These are phyloP conservation scores for Phrynocephalus versicolor DNA, from an alignment of 2,113 vertebrate species.

Conservation along the genomic window DNA sequence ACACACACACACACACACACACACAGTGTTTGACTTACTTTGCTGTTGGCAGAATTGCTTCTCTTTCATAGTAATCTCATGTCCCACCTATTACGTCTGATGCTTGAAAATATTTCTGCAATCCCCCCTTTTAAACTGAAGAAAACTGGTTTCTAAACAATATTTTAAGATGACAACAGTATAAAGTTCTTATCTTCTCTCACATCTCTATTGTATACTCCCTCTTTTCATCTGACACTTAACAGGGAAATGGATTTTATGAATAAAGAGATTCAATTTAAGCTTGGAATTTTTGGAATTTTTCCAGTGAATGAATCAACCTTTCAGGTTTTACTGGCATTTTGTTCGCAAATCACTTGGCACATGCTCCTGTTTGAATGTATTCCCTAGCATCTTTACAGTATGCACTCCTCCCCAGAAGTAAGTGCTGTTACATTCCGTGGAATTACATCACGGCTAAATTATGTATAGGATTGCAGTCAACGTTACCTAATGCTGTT, in stretches of 20 bases:
- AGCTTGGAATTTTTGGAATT: conserved; percentile 72
- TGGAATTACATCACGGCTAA: too few relatives aligned
- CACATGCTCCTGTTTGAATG: conserved; percentile 66
- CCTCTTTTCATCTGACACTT: conserved; percentile 67
- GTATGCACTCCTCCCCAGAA: too few relatives aligned
- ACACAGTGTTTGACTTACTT: background rate
- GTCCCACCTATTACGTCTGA: background rate
- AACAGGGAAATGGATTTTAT: conserved; percentile 76
- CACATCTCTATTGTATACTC: conserved; percentile 67
- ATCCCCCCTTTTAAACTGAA: background rate
- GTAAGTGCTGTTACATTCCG: too few relatives aligned
- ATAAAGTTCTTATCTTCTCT: conserved; percentile 57
- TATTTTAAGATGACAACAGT: conserved; percentile 56
- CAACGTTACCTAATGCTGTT: conserved; percentile 61
- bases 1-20: too few relatives aligned
- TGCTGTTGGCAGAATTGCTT: background rate
- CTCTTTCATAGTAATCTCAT: background rate
- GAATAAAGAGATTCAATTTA: conserved; percentile 80
- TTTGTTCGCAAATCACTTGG: conserved; percentile 75
- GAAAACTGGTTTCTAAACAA: conserved; percentile 66
- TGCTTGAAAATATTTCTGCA: background rate
- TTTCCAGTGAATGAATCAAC: conserved; percentile 74
- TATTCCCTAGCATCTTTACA: conserved; percentile 76
- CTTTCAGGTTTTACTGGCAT: conserved; percentile 79
- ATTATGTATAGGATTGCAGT: too few relatives aligned